A percentile compares a stretch with the other conserved stretches of the same genome.
Evolutionary conservation across 2,113 vertebrate species (phyloP).

Genomic region (Cinclus mexicanus): DNA sequence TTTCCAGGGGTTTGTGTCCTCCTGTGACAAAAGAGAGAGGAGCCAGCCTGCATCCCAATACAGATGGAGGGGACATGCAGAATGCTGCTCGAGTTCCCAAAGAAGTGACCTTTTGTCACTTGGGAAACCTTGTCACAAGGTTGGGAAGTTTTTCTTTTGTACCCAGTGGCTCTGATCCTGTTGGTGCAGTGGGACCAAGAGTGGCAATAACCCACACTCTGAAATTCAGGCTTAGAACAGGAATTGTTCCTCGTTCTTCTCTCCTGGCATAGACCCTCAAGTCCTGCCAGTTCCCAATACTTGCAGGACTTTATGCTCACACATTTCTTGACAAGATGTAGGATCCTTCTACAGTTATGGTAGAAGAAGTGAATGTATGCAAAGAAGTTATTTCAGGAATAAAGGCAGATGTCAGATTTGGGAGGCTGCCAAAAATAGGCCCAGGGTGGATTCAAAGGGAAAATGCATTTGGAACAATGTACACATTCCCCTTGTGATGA

Average conservation of each 20-base stretch:
- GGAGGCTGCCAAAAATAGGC: neutral
- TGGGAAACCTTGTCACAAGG: neutral
- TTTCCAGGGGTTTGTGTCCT: neutral
- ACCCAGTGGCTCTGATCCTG: neutral
- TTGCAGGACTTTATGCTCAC: neutral
- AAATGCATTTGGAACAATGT: neutral
- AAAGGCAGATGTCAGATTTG: neutral
- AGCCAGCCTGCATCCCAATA: neutral
- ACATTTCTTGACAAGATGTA: neutral
- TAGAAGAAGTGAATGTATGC: neutral
- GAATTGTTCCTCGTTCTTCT: neutral
- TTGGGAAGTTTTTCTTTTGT: neutral
- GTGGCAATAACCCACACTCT: neutral
- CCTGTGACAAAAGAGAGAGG: neutral
- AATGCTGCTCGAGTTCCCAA: neutral
- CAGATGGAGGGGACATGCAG: fast-evolving
- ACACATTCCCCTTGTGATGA: neutral
- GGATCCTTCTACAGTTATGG: neutral
- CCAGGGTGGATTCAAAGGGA: neutral
- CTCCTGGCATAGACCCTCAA: neutral
- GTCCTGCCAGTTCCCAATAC: neutral
- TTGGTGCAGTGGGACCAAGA: neutral
- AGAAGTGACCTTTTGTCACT: neutral
- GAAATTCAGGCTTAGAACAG: neutral
- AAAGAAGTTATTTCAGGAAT: neutral